Percentiles rank a stretch among this genome's conserved stretches.
These are phyloP conservation scores for Lutra lutra DNA, from an alignment of 2,797 vertebrate species.

Conservation along the genomic window DNA sequence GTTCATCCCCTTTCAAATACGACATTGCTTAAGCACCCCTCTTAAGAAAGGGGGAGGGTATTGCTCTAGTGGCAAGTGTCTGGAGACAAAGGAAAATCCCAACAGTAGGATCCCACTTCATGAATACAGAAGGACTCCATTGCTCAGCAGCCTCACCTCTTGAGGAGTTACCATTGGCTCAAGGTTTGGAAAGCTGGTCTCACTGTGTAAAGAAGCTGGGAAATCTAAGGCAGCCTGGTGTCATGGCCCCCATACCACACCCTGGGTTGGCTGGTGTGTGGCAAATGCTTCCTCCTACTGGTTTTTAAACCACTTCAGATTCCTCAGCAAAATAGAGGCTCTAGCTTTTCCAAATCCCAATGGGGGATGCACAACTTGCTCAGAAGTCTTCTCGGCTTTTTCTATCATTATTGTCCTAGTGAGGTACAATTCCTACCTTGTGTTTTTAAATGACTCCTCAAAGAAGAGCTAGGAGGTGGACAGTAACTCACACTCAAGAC, in stretches of 20 bases:
- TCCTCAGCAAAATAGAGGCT: neutral
- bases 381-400: neutral
- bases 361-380: neutral
- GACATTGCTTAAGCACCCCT: neutral
- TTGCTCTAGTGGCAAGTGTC: fast-evolving
- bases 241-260: neutral
- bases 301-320: neutral
- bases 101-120: neutral
- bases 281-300: neutral
- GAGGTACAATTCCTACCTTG: fast-evolving
- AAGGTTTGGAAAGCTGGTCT: neutral
- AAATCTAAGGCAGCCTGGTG: neutral
- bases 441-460: neutral
- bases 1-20: neutral
- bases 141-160: neutral
- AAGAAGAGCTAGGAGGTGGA: neutral
- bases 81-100: neutral
- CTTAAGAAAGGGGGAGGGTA: neutral
- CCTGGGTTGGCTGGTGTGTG: too few species aligned
- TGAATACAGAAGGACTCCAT: neutral
- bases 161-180: neutral
- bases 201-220: fast-evolving
- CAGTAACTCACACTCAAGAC: neutral
- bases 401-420: neutral
- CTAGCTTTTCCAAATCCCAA: neutral